Evolutionary conservation across 1,140 invertebrate genomes (phyloP), one percentile per base, ranked within the genome.

Genomic region (Metopolophium dirhodum): DNA sequence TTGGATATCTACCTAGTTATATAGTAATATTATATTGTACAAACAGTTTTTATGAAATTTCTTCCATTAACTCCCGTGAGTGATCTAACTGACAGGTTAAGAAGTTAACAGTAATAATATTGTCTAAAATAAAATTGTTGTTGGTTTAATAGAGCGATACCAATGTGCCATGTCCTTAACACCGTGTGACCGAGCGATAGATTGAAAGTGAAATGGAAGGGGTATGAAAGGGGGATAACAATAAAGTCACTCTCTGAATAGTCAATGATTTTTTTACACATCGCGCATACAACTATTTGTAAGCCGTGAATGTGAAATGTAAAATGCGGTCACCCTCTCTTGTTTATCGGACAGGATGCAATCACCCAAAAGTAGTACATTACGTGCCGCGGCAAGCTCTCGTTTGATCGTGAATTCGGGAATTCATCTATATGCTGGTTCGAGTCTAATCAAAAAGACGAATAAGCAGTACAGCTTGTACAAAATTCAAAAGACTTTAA

Each of bases 331-430:
- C 88, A 89, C 51, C 37, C 51, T 41, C 49, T 54, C 47, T 89
- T 57, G 51, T 41, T 57, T 14, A 41, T 57, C 35, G 88, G 45
- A 49, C n/a, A 47, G 45, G 26, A 87, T 47, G 45, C 14, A 47
- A 35, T 49, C 51, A 88, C 30, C 86, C 37, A 49, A 77, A 88
- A 88, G 86, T 88, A 88, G 86, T 30, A 51, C 86, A 88, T 51
- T 88, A 88, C n/a, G 47, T 49, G 86, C 18, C 86, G 26, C 14
- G 30, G 45, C 30, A 41, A 88, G 45, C 51, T 30, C 2, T 49
- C 47, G 20, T 49, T 87, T 30, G 30, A n/a, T 51, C 18, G 47
- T 51, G 47, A 35, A 88, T 49, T 88, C 47, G 30, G 20, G 7
- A 30, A 68, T 41, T 41, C 2, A 41, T 41, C 41, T 68, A 37